Evolutionary conservation across 2,888 invertebrate genomes (phyloP).

Genomic region (Onthophagus sagittarius): DNA sequence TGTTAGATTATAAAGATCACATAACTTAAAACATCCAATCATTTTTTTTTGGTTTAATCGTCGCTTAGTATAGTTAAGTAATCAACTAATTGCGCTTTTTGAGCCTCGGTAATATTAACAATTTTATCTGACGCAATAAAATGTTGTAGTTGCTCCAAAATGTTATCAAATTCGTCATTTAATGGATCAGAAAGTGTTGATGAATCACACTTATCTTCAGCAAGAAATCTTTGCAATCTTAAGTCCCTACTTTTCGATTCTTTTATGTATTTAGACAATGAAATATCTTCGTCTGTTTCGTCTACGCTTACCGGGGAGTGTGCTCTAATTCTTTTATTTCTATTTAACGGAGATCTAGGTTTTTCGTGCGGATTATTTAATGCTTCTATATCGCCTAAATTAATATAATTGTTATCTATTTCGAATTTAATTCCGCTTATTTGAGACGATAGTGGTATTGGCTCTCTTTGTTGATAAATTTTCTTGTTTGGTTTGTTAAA

Average conservation of each 20-base stretch:
- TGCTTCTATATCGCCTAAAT: background rate
- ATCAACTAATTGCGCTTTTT: background rate
- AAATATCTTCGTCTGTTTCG: background rate
- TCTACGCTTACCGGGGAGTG: background rate
- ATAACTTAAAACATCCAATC: background rate
- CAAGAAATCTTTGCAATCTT: background rate
- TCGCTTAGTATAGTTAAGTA: background rate
- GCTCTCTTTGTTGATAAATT: background rate
- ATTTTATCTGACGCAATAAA: background rate
- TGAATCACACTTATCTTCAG: background rate
- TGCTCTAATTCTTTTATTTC: background rate
- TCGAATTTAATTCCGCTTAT: background rate
- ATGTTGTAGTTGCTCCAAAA: background rate
- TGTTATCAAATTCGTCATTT: background rate
- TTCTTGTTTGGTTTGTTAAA: background rate
- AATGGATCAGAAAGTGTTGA: background rate
- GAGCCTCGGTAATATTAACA: background rate
- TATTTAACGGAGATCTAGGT: background rate
- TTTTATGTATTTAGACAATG: background rate
- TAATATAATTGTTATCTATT: background rate
- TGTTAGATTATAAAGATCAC: too few relatives aligned
- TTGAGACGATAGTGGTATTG: background rate
- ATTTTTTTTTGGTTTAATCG: background rate
- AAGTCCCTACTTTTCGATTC: background rate
- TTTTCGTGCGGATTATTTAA: background rate